Evolutionary conservation across 1,140 invertebrate species (phyloP).

Genomic region (Procambarus clarkii): DNA sequence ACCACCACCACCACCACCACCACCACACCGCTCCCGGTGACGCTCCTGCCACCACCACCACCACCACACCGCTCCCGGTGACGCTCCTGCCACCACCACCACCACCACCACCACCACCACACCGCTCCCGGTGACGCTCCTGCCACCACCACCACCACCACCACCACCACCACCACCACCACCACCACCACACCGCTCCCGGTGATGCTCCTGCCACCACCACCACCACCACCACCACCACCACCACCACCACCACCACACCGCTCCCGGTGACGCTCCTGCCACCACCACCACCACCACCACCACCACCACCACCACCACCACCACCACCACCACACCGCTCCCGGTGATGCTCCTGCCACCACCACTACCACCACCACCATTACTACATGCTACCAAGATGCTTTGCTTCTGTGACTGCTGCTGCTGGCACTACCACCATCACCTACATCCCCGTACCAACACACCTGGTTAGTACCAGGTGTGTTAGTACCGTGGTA

Average conservation of each 20-base stretch:
- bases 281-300: slow-evolving; percentile 10
- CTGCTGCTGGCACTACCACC: neutral
- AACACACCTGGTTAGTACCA: too few relatives aligned
- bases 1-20: neutral
- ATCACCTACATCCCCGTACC: too few relatives aligned
- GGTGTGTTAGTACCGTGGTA: too few relatives aligned
- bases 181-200: too few relatives aligned
- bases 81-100: neutral
- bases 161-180: neutral
- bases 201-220: neutral
- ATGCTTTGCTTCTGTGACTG: neutral
- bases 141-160: slow-evolving; percentile 13
- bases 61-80: too few relatives aligned
- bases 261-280: neutral
- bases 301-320: neutral
- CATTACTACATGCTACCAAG: neutral
- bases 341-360: neutral
- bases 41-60: neutral
- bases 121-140: too few relatives aligned
- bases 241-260: too few relatives aligned
- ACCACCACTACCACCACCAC: slow-evolving; percentile 1
- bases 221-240: slow-evolving; percentile 1
- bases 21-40: too few relatives aligned
- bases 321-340: too few relatives aligned
- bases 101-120: too few relatives aligned